These are phyloP conservation scores for Mastacembelus armatus DNA, from an alignment of 2,797 vertebrate species.

Conservation along the genomic window DNA sequence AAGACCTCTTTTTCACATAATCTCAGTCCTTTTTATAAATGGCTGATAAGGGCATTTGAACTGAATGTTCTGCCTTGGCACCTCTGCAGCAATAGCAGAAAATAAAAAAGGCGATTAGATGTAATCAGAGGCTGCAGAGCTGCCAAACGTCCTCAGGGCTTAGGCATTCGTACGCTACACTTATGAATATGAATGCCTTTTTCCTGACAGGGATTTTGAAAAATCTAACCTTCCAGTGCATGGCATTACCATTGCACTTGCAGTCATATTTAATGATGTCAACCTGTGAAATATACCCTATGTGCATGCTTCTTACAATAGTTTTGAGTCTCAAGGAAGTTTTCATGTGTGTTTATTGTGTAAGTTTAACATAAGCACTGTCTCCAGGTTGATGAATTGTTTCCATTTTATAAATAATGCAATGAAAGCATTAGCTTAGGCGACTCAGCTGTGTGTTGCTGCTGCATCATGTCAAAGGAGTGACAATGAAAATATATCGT, in stretches of 20 bases:
- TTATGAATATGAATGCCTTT: constrained; percentile 72
- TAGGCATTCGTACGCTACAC: constrained; percentile 71
- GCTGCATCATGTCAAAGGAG: neutral
- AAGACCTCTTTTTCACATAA: constrained; percentile 53
- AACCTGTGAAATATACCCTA: constrained; percentile 41
- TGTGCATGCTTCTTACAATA: constrained; percentile 69
- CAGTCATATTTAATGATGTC: constrained; percentile 65
- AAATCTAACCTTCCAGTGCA: constrained; percentile 70
- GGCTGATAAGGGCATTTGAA: constrained; percentile 67
- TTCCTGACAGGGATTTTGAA: constrained; percentile 58
- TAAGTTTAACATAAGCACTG: constrained; percentile 17
- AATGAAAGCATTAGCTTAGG: constrained; percentile 8
- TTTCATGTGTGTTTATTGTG: constrained; percentile 19
- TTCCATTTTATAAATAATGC: constrained; percentile 24
- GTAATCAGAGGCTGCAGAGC: constrained; percentile 71
- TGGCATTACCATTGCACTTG: constrained; percentile 77
- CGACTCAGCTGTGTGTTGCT: neutral
- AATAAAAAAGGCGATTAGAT: constrained; percentile 64
- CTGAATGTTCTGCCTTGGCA: constrained; percentile 74
- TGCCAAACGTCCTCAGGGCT: constrained; percentile 75
- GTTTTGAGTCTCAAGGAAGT: constrained; percentile 22
- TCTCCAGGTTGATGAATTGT: constrained; percentile 10
- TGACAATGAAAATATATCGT: neutral
- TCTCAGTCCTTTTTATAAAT: constrained; percentile 64
- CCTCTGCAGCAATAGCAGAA: constrained; percentile 68